Evolutionary conservation across 2,888 invertebrate genomes (phyloP).

Genomic region (Myopa tessellatipennis): DNA sequence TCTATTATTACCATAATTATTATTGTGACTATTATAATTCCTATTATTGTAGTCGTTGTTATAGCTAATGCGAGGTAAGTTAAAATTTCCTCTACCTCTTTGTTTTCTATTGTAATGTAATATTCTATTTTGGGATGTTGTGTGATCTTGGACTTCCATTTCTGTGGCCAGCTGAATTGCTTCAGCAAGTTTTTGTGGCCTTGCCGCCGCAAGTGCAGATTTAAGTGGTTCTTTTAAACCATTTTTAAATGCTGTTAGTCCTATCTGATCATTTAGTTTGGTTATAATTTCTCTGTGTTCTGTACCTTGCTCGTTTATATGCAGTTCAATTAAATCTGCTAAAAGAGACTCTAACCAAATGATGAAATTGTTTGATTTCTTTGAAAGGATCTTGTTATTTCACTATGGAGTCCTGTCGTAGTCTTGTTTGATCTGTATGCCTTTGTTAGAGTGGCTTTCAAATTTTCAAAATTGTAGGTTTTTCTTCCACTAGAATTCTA

Average conservation of each 20-base stretch:
- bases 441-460: background rate
- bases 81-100: no score
- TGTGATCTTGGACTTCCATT: background rate
- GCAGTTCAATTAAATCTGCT: background rate
- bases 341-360: background rate
- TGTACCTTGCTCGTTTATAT: background rate
- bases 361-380: background rate
- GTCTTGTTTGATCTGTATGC: background rate
- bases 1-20: background rate
- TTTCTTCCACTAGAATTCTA: background rate
- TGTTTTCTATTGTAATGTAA: no score
- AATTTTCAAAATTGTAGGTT: background rate
- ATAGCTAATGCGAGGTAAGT: no score
- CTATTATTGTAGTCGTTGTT: no score
- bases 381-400: background rate
- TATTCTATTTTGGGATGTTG: no score
- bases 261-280: slow-evolving; percentile 5
- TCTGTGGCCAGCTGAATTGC: background rate
- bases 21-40: background rate
- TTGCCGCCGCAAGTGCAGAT: background rate
- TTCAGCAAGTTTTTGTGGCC: background rate
- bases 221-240: slow-evolving; percentile 6
- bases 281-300: slow-evolving; percentile 6
- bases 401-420: background rate
- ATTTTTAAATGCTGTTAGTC: background rate